A percentile compares a stretch with the other conserved stretches of the same genome.
These are phyloP conservation scores for Andrena chrysosceles DNA, from an alignment of 2,888 invertebrate species.

Conservation along the genomic window DNA sequence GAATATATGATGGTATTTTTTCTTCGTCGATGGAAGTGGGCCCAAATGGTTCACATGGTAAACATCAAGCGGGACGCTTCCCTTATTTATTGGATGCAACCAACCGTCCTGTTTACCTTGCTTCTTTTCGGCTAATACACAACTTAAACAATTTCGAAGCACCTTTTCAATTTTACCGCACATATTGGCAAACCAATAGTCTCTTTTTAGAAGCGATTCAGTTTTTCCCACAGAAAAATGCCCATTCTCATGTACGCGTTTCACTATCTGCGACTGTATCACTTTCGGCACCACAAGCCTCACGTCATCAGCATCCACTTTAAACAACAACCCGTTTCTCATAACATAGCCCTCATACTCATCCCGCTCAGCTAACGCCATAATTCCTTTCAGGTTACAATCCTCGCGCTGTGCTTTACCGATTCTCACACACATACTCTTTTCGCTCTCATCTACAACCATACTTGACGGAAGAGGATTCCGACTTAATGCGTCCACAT, in stretches of 20 bases:
- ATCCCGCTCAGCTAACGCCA: not conserved
- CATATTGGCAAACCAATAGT: slow-evolving; percentile 14
- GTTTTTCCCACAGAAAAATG: slow-evolving; percentile 21
- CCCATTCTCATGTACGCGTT: slow-evolving; percentile 15
- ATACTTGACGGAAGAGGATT: not conserved
- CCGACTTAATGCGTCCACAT: not conserved
- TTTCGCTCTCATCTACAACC: not conserved
- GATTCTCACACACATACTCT: not conserved
- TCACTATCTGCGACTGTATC: slow-evolving; percentile 21
- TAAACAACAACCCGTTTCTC: slow-evolving; percentile 14
- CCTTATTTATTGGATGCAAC: slow-evolving; percentile 11
- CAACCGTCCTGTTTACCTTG: slow-evolving; percentile 18
- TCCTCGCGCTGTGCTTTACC: not conserved
- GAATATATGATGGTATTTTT: not conserved
- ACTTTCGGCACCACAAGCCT: slow-evolving; percentile 9
- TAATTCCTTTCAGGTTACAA: not conserved
- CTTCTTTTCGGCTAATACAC: slow-evolving; percentile 13
- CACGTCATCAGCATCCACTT: not conserved
- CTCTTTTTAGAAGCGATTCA: not conserved
- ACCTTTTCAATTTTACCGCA: slow-evolving; percentile 5
- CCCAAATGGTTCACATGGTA: slow-evolving; percentile 30
- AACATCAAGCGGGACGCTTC: not conserved
- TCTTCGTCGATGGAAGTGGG: not conserved
- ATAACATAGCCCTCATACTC: slow-evolving; percentile 1
- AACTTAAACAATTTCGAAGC: not conserved